Base-by-base conservation (phyloP, 2,797 vertebrate genomes). In the Chaetodon trifasciatus region DNA sequence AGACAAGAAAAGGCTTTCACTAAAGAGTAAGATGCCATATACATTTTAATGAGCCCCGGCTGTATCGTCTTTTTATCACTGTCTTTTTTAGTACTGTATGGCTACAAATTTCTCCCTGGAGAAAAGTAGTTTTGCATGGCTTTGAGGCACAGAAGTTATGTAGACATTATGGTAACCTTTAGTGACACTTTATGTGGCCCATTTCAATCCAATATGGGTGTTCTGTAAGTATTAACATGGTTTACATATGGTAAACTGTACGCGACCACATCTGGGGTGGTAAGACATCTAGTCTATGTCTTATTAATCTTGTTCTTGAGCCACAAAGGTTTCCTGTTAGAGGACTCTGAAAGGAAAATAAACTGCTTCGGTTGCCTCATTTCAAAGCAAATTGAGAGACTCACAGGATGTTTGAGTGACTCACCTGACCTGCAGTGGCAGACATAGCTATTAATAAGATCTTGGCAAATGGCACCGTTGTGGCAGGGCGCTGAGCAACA, bases 391-490 rank as follows among this genome's bases (percentile, higher is more conserved):
- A 76, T 44, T 62, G 39, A 89, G 62, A 79, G 87, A 82, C 84
- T 91, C 78, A 56, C 83, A 76, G 78, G 89, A 89, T 47, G 70
- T 79, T 71, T 82, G 68, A 79, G 77, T 85, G 88, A 91, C 93
- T 95, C 88, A 97, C 97, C 97, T 96, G 95, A 93, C 89, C 93
- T 95, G 92, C 97, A 97, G 94, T 96, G 96, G 92, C 96, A 98
- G 88, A 92, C 84, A 84, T 96, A 97, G 88, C 95, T 94, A 88
- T 95, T 96, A 89, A 96, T 94, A 77, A 94, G 94, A 93, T 97
- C 95, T 92, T 97, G 94, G 92, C 96, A 97, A 82, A 95, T 86
- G 78, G 94, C 94, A 35, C 91, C 93, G 11, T 97, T 94, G 56
- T 94, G 92, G 92, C 96, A 97, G 50, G 96, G 95, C 82, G 94